A percentile compares a stretch with the other conserved stretches of the same genome.
Evolutionary conservation across 2,113 vertebrate genomes (phyloP).

Genomic region (Meriones unguiculatus): DNA sequence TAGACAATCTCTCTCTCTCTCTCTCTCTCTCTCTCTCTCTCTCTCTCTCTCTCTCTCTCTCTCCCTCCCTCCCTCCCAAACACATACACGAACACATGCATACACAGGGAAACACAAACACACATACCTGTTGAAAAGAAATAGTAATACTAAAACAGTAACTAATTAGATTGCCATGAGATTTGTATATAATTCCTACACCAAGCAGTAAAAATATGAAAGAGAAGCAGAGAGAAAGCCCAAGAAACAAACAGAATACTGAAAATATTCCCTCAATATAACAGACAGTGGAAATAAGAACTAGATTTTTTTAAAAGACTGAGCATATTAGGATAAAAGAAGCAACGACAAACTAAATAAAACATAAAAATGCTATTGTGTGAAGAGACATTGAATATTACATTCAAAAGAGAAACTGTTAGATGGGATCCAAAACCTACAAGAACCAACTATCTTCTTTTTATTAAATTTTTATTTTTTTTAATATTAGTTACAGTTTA

Average conservation of each 20-base stretch:
- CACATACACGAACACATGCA: neutral
- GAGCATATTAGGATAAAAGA: neutral
- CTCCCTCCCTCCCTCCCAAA: too few species aligned
- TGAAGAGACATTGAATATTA: neutral
- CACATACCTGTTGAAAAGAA: neutral
- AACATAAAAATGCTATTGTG: neutral
- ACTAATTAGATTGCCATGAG: slow-evolving; percentile 17
- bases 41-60: too few species aligned
- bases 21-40: too few species aligned
- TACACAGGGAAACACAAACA: neutral
- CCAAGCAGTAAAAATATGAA: neutral
- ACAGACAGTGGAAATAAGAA: neutral
- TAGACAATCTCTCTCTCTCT: too few species aligned
- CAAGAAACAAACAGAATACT: neutral
- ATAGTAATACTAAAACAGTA: neutral
- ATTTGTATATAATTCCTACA: neutral
- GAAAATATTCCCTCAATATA: neutral
- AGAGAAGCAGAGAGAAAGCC: neutral
- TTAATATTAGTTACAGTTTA: too few species aligned
- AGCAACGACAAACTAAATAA: neutral
- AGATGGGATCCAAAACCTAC: neutral
- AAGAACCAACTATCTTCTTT: neutral
- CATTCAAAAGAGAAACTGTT: neutral
- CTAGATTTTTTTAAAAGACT: neutral
- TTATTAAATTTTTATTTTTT: too few species aligned